Base-by-base conservation (phyloP, 1,140 invertebrate genomes). In the Adelges cooleyi region DNA sequence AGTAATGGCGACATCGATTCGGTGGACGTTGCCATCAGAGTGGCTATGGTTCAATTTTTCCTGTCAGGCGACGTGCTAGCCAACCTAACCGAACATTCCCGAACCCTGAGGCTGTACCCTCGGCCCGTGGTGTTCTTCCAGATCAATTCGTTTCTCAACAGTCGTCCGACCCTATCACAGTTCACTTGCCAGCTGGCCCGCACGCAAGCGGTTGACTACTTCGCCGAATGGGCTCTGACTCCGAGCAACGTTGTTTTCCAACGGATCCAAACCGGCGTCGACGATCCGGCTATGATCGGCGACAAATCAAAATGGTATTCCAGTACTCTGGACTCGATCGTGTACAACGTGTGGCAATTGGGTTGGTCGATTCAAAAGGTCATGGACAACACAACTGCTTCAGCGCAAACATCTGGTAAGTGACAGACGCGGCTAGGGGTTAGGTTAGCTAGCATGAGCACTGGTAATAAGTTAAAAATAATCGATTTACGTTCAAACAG, bases 41-140 rank as follows among this genome's bases (percentile, higher is more conserved):
- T 99, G 29, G 95, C 96, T 23, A 98, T 99, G 95, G 95, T 97
- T 2, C 84, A 92, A 11, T 99, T 99, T 74, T 98, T 98, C 80
- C 98, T 98, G 73, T 97, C 95, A 0, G 85, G 95, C 72, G 98
- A 98, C 73, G 81, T 97, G 0, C 76, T 99, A 68, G 94, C 92
- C 0, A 98, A 99, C 72, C 98, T 99, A 73, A 89, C 87, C 49
- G 96, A 99, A 73, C 96, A 99, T 74, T 98, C 95, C 0, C 80
- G 97, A 42, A 99, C 95, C 0, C 76, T 99, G 20, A 81, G 97
- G 8, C 78, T 99, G 0, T 99, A 99, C 77, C 97, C 97, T 0
- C 77, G 97, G 56, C 96, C 97, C 0, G 96, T 99, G 11, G 96
- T 99, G 10, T 95, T 95, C 9, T 97, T 99, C 73, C 97, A 99